Base-by-base conservation (phyloP, 2,113 vertebrate species). In the Anthoscopus minutus region DNA sequence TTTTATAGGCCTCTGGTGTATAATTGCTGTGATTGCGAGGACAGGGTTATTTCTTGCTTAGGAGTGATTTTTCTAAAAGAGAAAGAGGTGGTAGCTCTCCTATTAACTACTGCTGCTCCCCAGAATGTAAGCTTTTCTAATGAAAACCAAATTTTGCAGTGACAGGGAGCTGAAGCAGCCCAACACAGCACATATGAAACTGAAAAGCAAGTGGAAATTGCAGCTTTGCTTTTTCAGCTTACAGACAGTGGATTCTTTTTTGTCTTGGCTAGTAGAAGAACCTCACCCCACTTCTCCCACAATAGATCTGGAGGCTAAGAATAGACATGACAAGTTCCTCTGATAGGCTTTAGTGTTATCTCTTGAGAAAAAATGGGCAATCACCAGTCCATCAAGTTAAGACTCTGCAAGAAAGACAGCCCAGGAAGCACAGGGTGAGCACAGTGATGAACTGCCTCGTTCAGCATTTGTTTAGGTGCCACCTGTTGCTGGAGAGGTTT, bases 161-260 rank as follows among this genome's bases (percentile, higher is more conserved):
- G 93, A 84, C 62, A 84, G 78, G 81, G 35, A 96, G 87, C 9
- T 31, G 67, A 96, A 88, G 77, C 64, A 86, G 86, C 74, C 62
- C 70, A 65, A 54, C 33, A 50, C 45, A 11, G 56, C 45, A 51
- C n/a, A 69, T 31, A 74, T n/a, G 28, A 95, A 97, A 91, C 25
- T 15, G 88, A 96, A 82, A 92, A 93, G 85, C 76, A 92, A 96
- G 94, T 40, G 86, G 67, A 93, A 94, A 92, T 74, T 86, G 54
- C 42, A 86, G 65, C 8, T 53, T 93, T 93, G 37, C 51, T 91
- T 97, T 95, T 92, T 95, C 91, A 79, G 61, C 35, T 40, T 15
- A 11, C 77, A 82, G 81, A 77, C 74, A 95, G 89, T 50, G 94
- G 96, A 72, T 89, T 77, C 62, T 62, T 87, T 87, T 91, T 72